phyloP scores from a whole-genome alignment of 2,113 vertebrate genomes.

The Aphelocoma coerulescens region DNA sequence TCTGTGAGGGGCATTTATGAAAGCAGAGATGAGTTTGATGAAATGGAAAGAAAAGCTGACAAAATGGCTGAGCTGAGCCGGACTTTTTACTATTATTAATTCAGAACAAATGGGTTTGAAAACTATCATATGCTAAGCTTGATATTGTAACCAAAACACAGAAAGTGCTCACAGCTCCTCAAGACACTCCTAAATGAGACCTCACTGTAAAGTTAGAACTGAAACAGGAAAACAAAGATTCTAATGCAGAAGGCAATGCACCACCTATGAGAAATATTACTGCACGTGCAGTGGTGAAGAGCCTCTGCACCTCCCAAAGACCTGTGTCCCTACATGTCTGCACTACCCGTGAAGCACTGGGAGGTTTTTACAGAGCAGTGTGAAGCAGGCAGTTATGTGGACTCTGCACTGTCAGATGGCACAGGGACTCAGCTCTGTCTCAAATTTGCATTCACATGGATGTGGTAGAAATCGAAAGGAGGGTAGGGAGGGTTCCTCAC shows the following conservation, averaged over 20 bases:
- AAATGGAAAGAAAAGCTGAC: not conserved
- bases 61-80: not conserved
- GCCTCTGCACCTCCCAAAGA: not conserved
- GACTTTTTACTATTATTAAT: not conserved
- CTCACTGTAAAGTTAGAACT: not conserved
- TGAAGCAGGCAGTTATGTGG: not conserved
- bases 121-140: not conserved
- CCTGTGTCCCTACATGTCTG: not conserved
- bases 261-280: not conserved
- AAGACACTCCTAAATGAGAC: not conserved
- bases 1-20: not conserved
- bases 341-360: not conserved
- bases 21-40: not conserved
- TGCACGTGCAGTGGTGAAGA: not conserved
- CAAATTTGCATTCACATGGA: not conserved
- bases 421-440: not conserved
- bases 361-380: not conserved
- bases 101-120: not conserved
- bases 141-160: not conserved
- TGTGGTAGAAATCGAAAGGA: not conserved
- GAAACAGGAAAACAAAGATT: not conserved
- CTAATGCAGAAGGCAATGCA: not conserved
- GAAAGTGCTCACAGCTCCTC: not conserved
- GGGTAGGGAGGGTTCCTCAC: not conserved
- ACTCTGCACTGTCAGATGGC: not conserved